Conservation (phyloP, 2,113 vertebrate genomes). For the Columba livia region DNA sequence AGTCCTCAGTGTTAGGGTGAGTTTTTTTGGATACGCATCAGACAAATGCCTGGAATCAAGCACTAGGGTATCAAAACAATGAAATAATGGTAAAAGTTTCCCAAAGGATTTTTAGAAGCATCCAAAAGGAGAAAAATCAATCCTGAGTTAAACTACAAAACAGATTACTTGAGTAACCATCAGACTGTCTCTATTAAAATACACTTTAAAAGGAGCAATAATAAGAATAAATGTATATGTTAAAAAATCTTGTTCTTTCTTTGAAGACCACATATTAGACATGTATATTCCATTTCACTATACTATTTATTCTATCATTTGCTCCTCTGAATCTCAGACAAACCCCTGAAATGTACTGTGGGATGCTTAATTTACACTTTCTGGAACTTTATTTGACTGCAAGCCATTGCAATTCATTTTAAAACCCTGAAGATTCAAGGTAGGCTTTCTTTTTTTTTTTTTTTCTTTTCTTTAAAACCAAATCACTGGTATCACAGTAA, state of each 20-base stretch:
- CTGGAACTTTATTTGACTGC: neutral
- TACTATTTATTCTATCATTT: neutral
- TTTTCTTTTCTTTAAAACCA: neutral
- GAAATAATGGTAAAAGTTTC: neutral
- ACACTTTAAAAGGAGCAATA: neutral
- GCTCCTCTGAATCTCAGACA: neutral
- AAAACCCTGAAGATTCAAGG: neutral
- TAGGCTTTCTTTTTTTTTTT: neutral
- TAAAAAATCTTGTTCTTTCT: neutral
- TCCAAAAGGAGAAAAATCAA: neutral
- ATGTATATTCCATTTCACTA: neutral
- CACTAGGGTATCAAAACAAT: neutral
- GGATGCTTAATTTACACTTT: neutral
- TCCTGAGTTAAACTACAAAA: neutral
- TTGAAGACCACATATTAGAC: neutral
- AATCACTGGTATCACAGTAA: neutral
- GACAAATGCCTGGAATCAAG: neutral
- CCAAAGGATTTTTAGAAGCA: neutral
- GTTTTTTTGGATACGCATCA: neutral
- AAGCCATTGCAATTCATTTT: neutral
- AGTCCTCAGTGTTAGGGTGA: neutral
- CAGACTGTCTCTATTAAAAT: neutral
- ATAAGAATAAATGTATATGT: neutral
- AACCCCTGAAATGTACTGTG: neutral
- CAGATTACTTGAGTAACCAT: neutral